Evolutionary conservation across 2,888 invertebrate species (phyloP).

Genomic region (Cheilosia urbana): DNA sequence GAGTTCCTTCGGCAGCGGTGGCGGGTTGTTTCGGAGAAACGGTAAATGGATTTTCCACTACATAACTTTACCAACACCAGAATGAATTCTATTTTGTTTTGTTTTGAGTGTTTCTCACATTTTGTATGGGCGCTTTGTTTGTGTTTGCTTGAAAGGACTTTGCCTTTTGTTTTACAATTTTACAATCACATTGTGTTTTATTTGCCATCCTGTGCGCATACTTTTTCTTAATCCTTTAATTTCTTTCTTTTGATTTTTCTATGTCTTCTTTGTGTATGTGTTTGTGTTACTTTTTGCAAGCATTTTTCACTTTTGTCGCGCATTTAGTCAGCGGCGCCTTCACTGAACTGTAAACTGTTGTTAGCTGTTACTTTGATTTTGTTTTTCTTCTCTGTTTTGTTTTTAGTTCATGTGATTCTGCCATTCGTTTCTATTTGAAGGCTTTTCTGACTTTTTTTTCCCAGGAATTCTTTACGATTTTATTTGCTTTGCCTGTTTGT

Average conservation of each 20-base stretch:
- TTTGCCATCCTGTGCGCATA: conserved; percentile 10
- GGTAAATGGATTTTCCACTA: conserved; percentile 80
- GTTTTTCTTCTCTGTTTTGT: conserved; percentile 1
- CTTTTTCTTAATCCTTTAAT: conserved; percentile 44
- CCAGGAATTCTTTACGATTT: background rate
- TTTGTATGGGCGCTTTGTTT: background rate
- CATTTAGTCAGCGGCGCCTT: conserved; percentile 25
- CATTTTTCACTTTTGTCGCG: conserved; percentile 26
- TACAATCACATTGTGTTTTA: conserved; percentile 36
- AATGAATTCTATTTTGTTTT: conserved; percentile 63
- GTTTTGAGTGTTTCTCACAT: conserved; percentile 30
- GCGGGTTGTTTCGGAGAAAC: conserved; percentile 80
- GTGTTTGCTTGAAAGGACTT: conserved; percentile 49
- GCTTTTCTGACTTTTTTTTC: background rate
- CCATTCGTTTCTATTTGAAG: background rate
- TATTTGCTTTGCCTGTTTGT: background rate
- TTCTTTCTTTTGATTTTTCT: conserved; percentile 42
- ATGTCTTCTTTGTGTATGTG: conserved; percentile 2
- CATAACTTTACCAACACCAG: conserved; percentile 56
- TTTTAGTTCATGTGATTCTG: background rate
- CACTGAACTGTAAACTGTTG: conserved; percentile 25
- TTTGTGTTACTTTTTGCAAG: background rate
- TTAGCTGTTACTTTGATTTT: conserved; percentile 16
- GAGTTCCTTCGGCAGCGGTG: conserved; percentile 59
- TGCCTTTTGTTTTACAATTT: conserved; percentile 45